Evolutionary conservation across 2,888 invertebrate genomes (phyloP), one percentile per base, ranked within the genome.

Genomic region (Brachypalpus laphriformis): DNA sequence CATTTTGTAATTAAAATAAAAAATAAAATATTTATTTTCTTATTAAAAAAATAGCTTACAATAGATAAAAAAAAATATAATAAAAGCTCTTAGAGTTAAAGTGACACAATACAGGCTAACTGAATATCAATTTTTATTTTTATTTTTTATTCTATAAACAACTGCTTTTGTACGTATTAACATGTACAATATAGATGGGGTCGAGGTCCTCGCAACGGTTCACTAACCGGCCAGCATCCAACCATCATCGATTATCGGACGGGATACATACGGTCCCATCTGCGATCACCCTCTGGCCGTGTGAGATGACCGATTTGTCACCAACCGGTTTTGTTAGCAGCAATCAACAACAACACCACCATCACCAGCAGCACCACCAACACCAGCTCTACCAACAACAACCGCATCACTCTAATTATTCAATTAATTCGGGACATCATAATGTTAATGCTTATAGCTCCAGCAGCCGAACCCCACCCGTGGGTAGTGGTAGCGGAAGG

Each of bases 251-350:
- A 92, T 83, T 92, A 91, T 91, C 92, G 92, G 91, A 92, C 92
- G 91, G 92, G 92, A 86, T 97, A 97, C 93, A 97, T 98, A 92
- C 95, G 97, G 89, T 98, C 97, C 88, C 97, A 98, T 93, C 94
- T 98, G 89, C 95, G 98, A 89, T 98, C 98, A 89, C 97, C 97
- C 61, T 97, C 97, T 87, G 98, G 98, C 91, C 95, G 97, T 92
- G 98, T 98, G 92, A 95, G 98, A 95, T 98, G 96, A 97, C 95
- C 95, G 93, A 92, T 89, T 89, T 91, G 89, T 91, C 91, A 89
- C 91, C 92, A 88, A 90, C 91, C 82, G 91, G 90, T 87, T 91
- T 89, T 88, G 87, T 91, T 88, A 89, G 89, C 88, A 88, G 87
- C 87, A 89, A 88, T 87, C 87, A 88, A 59, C 86, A 87, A 8